Evolutionary conservation across 2,888 invertebrate genomes (phyloP).

Genomic region (Endotricha flammealis): DNA sequence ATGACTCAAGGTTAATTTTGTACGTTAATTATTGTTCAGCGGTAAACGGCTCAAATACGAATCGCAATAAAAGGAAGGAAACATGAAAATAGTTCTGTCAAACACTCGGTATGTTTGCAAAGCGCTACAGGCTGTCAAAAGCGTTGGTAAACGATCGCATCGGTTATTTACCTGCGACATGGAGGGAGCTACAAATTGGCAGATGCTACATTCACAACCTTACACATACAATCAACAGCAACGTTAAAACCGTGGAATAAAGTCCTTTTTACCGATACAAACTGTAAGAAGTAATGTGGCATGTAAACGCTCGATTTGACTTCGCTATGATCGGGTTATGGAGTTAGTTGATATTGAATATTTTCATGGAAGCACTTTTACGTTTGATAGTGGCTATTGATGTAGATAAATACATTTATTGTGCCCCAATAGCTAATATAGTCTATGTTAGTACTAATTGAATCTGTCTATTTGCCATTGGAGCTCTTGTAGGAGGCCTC

Average conservation of each 20-base stretch:
- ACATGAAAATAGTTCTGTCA: slow-evolving; percentile 30
- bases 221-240: slow-evolving; percentile 13
- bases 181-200: slow-evolving; percentile 53
- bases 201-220: slow-evolving; percentile 33
- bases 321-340: slow-evolving; percentile 41
- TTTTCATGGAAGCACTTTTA: slow-evolving; percentile 13
- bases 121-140: slow-evolving; percentile 60
- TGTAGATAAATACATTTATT: too few relatives aligned
- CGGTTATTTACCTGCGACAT: slow-evolving; percentile 55
- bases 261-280: slow-evolving; percentile 18
- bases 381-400: slow-evolving; percentile 5
- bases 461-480: too few relatives aligned
- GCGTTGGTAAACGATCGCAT: slow-evolving; percentile 57
- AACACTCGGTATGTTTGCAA: slow-evolving; percentile 53
- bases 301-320: slow-evolving; percentile 44
- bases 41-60: too few relatives aligned
- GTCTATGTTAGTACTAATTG: too few relatives aligned
- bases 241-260: slow-evolving; percentile 19
- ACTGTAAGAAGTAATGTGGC: slow-evolving; percentile 13
- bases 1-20: too few relatives aligned
- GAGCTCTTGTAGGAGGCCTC: too few relatives aligned
- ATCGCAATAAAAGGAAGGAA: slow-evolving; percentile 4
- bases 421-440: too few relatives aligned
- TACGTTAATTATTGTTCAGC: too few relatives aligned
- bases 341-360: slow-evolving; percentile 27